Conservation (phyloP, 2,888 invertebrate species). For the Meteorus cinctellus region DNA sequence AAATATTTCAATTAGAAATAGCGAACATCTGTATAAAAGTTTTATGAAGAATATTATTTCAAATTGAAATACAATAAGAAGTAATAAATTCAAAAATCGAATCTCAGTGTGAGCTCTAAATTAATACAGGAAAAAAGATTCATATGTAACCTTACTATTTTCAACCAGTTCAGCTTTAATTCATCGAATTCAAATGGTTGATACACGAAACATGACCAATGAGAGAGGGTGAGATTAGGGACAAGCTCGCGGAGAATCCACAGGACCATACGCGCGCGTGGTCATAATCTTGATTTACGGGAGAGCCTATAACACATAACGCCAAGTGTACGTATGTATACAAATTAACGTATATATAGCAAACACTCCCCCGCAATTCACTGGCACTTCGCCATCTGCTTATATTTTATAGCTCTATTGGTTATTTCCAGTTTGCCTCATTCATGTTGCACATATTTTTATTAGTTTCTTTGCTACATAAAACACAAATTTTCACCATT, state of each 20-base stretch:
- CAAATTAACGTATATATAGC: constrained; percentile 17
- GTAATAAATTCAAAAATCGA: not conserved
- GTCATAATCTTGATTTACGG: constrained; percentile 38
- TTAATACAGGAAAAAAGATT: not conserved
- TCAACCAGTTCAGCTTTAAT: constrained; percentile 4
- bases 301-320: constrained; percentile 27
- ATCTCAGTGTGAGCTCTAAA: not conserved
- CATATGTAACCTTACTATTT: not conserved
- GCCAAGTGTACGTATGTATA: constrained; percentile 15
- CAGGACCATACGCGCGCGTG: constrained; percentile 6
- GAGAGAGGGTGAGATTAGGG: not conserved
- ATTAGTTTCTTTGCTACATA: not conserved
- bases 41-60: no score
- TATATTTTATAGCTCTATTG: constrained; percentile 52
- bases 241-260: constrained; percentile 18
- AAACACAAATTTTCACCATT: constrained; percentile 2
- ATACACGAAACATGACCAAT: constrained; percentile 17
- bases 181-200: constrained; percentile 19
- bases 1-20: not conserved
- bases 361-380: constrained; percentile 14
- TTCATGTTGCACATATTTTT: constrained; percentile 17
- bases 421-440: constrained; percentile 45
- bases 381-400: constrained; percentile 49
- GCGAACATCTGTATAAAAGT: not conserved
- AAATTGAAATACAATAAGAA: not conserved